Percentiles rank a stretch among this genome's conserved stretches.
Evolutionary conservation across 2,888 invertebrate genomes (phyloP).

Genomic region (Parelbella ahira): DNA sequence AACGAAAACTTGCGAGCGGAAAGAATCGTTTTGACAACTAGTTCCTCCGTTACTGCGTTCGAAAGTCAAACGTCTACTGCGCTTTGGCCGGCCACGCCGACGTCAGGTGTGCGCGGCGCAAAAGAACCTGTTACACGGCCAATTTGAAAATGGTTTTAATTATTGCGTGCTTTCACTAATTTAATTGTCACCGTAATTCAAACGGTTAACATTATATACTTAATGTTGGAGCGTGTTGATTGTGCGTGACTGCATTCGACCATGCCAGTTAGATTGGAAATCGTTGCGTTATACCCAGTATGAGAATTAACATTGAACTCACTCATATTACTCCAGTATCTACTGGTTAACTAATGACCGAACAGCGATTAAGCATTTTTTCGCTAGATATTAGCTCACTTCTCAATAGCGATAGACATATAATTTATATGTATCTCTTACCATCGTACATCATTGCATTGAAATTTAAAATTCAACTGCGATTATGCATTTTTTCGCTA

Average conservation of each 20-base stretch:
- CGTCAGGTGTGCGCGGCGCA: constrained; percentile 55
- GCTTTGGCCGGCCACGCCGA: constrained; percentile 48
- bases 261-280: constrained; percentile 28
- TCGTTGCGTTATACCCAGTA: constrained; percentile 23
- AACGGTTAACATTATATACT: constrained; percentile 32
- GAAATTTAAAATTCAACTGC: too few species aligned
- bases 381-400: too few species aligned
- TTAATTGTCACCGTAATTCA: constrained; percentile 33
- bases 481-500: too few species aligned
- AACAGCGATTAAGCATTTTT: constrained; percentile 7
- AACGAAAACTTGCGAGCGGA: constrained; percentile 8
- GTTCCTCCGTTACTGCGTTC: constrained; percentile 52
- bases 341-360: not conserved
- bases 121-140: constrained; percentile 39
- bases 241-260: constrained; percentile 23
- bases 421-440: too few species aligned
- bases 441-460: too few species aligned
- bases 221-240: constrained; percentile 4
- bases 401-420: too few species aligned
- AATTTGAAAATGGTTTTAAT: constrained; percentile 38
- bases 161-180: constrained; percentile 31
- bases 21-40: constrained; percentile 29
- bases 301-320: constrained; percentile 33
- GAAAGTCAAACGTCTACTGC: constrained; percentile 74
- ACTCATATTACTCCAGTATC: constrained; percentile 8